Base-by-base conservation (phyloP, 2,797 vertebrate species). In the Microctenopoma steveboyesi region DNA sequence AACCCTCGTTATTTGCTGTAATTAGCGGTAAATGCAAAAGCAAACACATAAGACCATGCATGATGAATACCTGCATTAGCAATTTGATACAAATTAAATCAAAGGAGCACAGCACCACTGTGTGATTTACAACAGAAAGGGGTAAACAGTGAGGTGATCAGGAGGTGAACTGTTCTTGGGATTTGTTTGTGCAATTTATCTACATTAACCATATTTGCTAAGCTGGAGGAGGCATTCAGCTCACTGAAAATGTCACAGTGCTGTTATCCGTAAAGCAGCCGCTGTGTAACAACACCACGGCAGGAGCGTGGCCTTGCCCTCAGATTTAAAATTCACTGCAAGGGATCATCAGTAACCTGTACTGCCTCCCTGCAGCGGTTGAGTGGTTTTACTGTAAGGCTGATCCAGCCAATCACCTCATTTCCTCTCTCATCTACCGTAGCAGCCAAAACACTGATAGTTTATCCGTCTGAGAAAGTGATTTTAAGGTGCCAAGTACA, bases 31-130 rank as follows among this genome's bases (percentile, higher is more conserved):
- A 86, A 89, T 81, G 80, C 81, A 86, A 79, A 86, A 82, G 82
- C 82, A 72, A 59, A 61, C 65, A 82, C 37, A 52, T 43, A 72
- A 86, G 76, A 69, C 72, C 83, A 77, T 69, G 75, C 79, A 83
- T 84, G 85, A 89, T 60, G 13, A 88, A 89, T 88, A 85, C 85
- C 84, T 64, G 55, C 79, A 90, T 92, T 89, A 90, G 83, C 78
- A 88, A 86, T 90, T 90, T 90, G 77, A 90, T 88, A 78, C 79
- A 85, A 90, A 90, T 88, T 75, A 81, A 90, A 92, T 92, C 85
- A 92, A 79, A 82, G 80, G 76, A 85, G 79, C 76, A 74, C 61
- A 67, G 82, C 70, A 69, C 73, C 69, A 55, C 68, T 12, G 60
- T 72, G 60, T 89, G 85, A 88, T 88, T 89, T 86, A 89, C 60